Evolutionary conservation across 2,113 vertebrate genomes (phyloP).

Genomic region (Morone chrysops): DNA sequence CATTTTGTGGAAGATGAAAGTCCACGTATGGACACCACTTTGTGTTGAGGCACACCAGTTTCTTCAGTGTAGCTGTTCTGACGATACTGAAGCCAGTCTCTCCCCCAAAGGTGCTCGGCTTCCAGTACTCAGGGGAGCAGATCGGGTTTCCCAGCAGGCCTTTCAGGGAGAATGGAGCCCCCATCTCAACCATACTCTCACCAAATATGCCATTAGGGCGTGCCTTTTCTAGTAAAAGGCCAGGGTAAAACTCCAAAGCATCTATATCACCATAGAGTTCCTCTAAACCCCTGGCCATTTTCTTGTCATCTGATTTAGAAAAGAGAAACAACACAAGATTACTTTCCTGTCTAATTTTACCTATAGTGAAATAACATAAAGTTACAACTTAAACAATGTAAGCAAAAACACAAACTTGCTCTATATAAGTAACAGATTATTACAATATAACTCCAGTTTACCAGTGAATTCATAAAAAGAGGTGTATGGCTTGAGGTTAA

Average conservation of each 20-base stretch:
- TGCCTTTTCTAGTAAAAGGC: conserved; percentile 90
- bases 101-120: conserved; percentile 95
- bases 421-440: background rate
- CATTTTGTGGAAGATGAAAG: conserved; percentile 83
- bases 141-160: conserved; percentile 96
- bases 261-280: conserved; percentile 94
- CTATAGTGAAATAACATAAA: background rate
- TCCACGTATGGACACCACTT: conserved; percentile 91
- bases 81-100: conserved; percentile 90
- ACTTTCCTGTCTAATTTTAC: background rate
- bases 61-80: conserved; percentile 88
- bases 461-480: conserved; percentile 94
- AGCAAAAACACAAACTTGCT: background rate
- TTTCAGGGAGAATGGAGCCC: conserved; percentile 95
- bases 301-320: conserved; percentile 84
- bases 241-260: conserved; percentile 92
- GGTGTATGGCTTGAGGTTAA: conserved; percentile 89
- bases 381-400: background rate
- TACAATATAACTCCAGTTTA: conserved; percentile 62
- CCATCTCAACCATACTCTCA: conserved; percentile 98
- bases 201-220: conserved; percentile 88
- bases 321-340: conserved; percentile 10
- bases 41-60: conserved; percentile 92
- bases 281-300: conserved; percentile 87
- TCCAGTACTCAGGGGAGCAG: conserved; percentile 97